Evolutionary conservation across 2,113 vertebrate genomes (phyloP), one percentile per base, ranked within the genome.

Genomic region (Monarcha castaneiventris): DNA sequence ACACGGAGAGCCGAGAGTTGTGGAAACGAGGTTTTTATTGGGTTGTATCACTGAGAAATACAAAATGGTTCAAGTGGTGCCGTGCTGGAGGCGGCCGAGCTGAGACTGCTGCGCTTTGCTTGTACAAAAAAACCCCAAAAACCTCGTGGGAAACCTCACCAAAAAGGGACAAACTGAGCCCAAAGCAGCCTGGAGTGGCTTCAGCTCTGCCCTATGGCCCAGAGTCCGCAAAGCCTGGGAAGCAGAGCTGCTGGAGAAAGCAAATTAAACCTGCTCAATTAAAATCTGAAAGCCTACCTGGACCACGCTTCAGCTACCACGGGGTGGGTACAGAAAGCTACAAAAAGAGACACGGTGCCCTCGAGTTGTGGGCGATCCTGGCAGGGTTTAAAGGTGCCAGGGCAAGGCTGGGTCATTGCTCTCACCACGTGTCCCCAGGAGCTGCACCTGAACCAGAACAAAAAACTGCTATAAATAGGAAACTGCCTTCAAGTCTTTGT

Each of bases 21-120:
- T 49, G 91, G 84, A 94, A 93, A 93, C 0, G 12, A 69, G 62
- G 86, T 98, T 98, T 98, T 98, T 98, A 98, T 97, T 98, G 89
- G 96, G 91, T 67, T 46, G 46, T 56, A 10, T 74, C 87, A 85
- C 84, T 5, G 58, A 91, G 61, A 96, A 95, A 90, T 95, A 90
- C 91, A 94, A 96, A 94, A 95, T 10, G 48, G 44, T 71, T 87
- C 37, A 19, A 73, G 84, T 30, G 52, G 79, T 15, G 16, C 54
- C 30, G 56, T 19, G 27, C 37, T 4, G 58, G 89, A 76, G 91
- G 63, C 13, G 80, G 75, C 73, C 18, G 33, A 27, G 48, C 68
- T 32, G n/a, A 77, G 96, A 27, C 5, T 33, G 35, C 74, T 71
- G 37, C 23, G 3, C 54, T 64, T 43, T 5, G 20, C 43, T 12